Conservation (phyloP, 2,113 vertebrate genomes). For the Phylloscopus trochilus region DNA sequence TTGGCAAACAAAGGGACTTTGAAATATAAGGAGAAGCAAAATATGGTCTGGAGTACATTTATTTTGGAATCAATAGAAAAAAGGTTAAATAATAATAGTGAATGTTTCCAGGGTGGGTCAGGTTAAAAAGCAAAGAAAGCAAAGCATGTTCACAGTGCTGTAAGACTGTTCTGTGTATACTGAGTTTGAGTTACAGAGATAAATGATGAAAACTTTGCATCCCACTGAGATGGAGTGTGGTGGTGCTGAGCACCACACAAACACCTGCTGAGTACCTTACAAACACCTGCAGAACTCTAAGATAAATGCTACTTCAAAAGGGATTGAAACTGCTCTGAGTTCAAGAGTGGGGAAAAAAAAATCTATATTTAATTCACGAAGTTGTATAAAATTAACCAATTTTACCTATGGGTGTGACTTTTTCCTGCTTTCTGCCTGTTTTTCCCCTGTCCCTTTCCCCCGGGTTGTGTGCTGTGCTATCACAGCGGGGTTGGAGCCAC, state of each 20-base stretch:
- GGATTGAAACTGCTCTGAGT: not conserved
- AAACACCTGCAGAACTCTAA: not conserved
- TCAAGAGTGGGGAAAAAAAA: not conserved
- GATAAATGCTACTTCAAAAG: not conserved
- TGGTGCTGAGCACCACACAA: not conserved
- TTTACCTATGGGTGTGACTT: not conserved
- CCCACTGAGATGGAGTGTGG: not conserved
- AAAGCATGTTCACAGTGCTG: not conserved
- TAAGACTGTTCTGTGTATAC: not conserved
- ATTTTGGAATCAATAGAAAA: not conserved
- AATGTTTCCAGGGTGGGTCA: not conserved
- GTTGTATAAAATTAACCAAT: not conserved
- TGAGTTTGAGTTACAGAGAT: not conserved
- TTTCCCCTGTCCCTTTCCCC: not conserved
- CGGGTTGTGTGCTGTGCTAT: not conserved
- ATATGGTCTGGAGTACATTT: not conserved
- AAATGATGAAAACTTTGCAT: slow-evolving; percentile 11
- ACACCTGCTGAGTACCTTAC: not conserved
- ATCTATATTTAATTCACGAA: not conserved
- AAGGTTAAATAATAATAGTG: not conserved
- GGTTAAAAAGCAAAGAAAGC: not conserved
- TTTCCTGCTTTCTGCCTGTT: not conserved
- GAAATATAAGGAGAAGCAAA: slow-evolving; percentile 5
- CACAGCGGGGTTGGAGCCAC: not conserved
- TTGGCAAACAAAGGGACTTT: slow-evolving; percentile 9